These are phyloP conservation scores for Calycopis cecrops DNA, from an alignment of 1,140 invertebrate genomes.

Conservation along the genomic window DNA sequence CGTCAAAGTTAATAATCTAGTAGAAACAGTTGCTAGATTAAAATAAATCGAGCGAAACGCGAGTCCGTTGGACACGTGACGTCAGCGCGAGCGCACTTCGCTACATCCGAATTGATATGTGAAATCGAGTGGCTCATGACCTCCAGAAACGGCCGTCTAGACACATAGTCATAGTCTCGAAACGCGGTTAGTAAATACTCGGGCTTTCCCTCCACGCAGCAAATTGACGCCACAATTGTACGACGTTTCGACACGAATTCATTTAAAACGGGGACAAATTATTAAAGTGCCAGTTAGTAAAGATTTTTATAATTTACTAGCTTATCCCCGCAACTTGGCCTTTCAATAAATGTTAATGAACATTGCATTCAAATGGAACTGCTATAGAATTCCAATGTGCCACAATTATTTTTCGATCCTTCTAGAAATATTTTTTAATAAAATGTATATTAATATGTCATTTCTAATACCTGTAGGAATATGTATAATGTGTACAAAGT, in stretches of 20 bases:
- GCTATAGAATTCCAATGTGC: too few relatives aligned
- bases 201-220: conserved; percentile 48
- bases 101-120: conserved; percentile 50
- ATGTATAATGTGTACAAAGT: too few relatives aligned
- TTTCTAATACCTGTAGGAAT: too few relatives aligned
- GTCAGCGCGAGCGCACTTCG: conserved; percentile 29
- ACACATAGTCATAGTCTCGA: conserved; percentile 67
- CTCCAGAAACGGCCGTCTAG: conserved; percentile 65
- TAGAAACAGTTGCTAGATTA: too few relatives aligned
- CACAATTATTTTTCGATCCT: too few relatives aligned
- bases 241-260: conserved; percentile 9
- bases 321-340: too few relatives aligned
- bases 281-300: too few relatives aligned
- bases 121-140: conserved; percentile 60
- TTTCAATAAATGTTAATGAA: too few relatives aligned
- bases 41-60: conserved; percentile 27
- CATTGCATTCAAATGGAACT: too few relatives aligned
- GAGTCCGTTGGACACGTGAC: conserved; percentile 16
- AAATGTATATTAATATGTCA: too few relatives aligned
- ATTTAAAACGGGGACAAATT: not conserved
- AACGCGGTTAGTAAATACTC: conserved; percentile 53
- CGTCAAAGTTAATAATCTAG: conserved; percentile 23
- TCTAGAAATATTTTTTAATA: too few relatives aligned
- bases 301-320: too few relatives aligned
- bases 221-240: conserved; percentile 25